A percentile compares a stretch with the other conserved stretches of the same genome.
These are phyloP conservation scores for Sipunculus nudus DNA, from an alignment of 2,888 invertebrate species.

Conservation along the genomic window DNA sequence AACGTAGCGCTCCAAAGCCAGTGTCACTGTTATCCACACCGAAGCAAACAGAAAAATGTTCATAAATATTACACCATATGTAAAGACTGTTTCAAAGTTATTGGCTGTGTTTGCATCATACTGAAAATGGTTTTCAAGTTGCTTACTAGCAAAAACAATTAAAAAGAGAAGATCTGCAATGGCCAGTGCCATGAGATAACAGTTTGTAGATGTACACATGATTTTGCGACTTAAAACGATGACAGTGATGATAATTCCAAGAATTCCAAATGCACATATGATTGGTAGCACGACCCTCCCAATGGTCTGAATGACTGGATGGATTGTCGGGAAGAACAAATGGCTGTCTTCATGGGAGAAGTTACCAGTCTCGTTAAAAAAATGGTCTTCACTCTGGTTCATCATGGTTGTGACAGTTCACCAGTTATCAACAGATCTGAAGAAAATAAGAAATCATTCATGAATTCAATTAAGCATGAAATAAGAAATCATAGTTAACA, in stretches of 20 bases:
- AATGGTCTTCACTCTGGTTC: too few relatives aligned
- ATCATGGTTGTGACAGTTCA: too few relatives aligned
- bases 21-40: constrained; percentile 61
- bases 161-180: constrained; percentile 60
- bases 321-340: too few relatives aligned
- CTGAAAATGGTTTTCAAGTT: constrained; percentile 24
- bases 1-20: constrained; percentile 62
- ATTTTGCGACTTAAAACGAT: constrained; percentile 60
- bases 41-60: constrained; percentile 49
- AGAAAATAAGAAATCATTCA: too few relatives aligned
- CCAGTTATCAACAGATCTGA: too few relatives aligned
- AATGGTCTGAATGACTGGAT: too few relatives aligned
- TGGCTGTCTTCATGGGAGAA: too few relatives aligned
- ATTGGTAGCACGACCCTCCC: constrained; percentile 54
- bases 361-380: too few relatives aligned
- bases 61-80: constrained; percentile 36
- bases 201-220: constrained; percentile 64
- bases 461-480: too few relatives aligned
- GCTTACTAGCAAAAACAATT: constrained; percentile 43
- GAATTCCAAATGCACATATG: constrained; percentile 53
- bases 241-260: constrained; percentile 59
- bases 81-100: constrained; percentile 15
- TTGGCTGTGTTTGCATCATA: neutral
- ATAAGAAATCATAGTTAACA: too few relatives aligned
- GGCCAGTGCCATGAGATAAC: constrained; percentile 58